phyloP scores from a whole-genome alignment of 35 echinoderm and acorn worm species.

The Apostichopus japonicus region DNA sequence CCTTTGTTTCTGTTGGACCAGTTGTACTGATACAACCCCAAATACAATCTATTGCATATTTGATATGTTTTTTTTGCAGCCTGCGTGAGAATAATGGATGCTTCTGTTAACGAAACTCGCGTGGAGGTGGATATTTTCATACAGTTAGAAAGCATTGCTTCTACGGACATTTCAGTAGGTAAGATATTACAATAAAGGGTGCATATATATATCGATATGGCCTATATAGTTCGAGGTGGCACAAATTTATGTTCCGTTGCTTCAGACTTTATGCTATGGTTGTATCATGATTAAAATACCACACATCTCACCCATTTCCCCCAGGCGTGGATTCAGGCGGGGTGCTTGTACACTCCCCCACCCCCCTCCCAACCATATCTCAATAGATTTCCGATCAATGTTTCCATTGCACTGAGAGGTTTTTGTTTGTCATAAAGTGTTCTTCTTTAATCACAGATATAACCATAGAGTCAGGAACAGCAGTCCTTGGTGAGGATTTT shows the following conservation, averaged over 20 bases:
- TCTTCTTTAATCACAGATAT: not conserved
- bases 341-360: too few relatives aligned
- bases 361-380: not conserved
- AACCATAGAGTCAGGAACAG: not conserved
- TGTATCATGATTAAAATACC: too few relatives aligned
- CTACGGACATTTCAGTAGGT: not conserved
- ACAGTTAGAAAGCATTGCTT: not conserved
- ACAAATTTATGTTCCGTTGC: too few relatives aligned
- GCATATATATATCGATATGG: too few relatives aligned
- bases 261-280: too few relatives aligned
- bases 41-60: not conserved
- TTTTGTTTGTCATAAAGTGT: not conserved
- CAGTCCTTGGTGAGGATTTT: not conserved
- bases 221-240: too few relatives aligned
- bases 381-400: not conserved
- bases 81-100: not conserved
- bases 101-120: not conserved
- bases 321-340: too few relatives aligned
- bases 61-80: not conserved
- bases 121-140: not conserved
- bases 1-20: too few relatives aligned
- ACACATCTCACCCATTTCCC: too few relatives aligned
- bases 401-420: not conserved
- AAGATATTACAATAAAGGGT: not conserved
- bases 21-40: too few relatives aligned